Evolutionary conservation across 2,797 vertebrate species (phyloP), one percentile per base, ranked within the genome.

Genomic region (Chromobotia macracanthus): DNA sequence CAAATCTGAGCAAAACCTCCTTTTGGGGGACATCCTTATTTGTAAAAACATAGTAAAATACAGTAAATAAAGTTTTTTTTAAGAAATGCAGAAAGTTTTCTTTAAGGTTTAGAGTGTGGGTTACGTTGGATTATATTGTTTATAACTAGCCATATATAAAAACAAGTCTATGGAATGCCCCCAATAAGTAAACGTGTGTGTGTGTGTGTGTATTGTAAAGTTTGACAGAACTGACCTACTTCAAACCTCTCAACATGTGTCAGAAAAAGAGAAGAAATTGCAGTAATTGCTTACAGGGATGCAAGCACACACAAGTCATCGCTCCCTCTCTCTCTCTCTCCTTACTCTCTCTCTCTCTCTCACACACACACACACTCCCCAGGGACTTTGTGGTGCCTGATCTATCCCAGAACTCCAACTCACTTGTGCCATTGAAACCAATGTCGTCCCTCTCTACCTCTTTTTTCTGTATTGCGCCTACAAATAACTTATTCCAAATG

Each of bases 141-240:
- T 38, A 6, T 38, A 38, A 38, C 5, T 38, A 38, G 35, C 35
- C 8, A 6, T 38, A 6, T 38, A 38, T 38, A 38, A 38, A 38
- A 38, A 38, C 35, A 38, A 38, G 35, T 38, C 4, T 38, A 38
- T 38, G 35, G 7, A 38, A 8, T 9, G 35, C 8, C 35, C 35
- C 35, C 5, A 8, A 9, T 38, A 38, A 38, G 35, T 38, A 38
- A 38, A 38, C 35, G 68, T 38, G 51, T 19, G 53, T 51, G 44
- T 50, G n/a, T 63, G 18, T 48, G 31, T 31, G 31, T 31, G 31
- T 31, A 5, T 31, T 13, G 15, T 65, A 19, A 41, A 28, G 64
- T 76, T 28, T 56, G 74, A 81, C 51, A 51, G 55, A 35, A 69
- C 35, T 78, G 75, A 73, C 80, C 75, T 78, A 73, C 75, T 82